Evolutionary conservation across 2,888 invertebrate genomes (phyloP).

Genomic region (Euproctis similis): DNA sequence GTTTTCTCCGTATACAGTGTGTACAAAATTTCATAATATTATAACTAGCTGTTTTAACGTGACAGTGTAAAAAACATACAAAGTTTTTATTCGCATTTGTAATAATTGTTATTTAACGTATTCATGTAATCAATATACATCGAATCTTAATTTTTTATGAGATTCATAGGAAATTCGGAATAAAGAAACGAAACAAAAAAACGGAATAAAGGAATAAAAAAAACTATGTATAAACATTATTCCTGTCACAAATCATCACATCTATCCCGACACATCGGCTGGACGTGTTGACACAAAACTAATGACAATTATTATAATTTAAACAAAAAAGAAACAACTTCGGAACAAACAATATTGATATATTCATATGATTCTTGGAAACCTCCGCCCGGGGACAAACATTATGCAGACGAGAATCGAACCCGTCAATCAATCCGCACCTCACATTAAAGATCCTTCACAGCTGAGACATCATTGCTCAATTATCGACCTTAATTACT

Average conservation of each 20-base stretch:
- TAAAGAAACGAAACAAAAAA: conserved; percentile 1
- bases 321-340: conserved; percentile 26
- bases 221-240: conserved; percentile 4
- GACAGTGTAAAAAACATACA: too few relatives aligned
- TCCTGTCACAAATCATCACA: too few relatives aligned
- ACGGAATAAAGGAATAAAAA: background rate
- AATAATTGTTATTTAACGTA: too few relatives aligned
- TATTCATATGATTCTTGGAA: conserved; percentile 55
- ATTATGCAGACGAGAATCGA: conserved; percentile 41
- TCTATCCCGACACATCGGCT: conserved; percentile 6
- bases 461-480: conserved; percentile 6
- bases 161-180: too few relatives aligned
- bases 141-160: too few relatives aligned
- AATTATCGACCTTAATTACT: conserved; percentile 19
- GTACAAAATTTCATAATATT: too few relatives aligned
- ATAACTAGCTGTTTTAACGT: too few relatives aligned
- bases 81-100: too few relatives aligned
- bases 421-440: conserved; percentile 47
- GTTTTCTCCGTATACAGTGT: too few relatives aligned
- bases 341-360: conserved; percentile 34
- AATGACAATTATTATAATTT: conserved; percentile 29
- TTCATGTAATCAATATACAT: too few relatives aligned
- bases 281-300: conserved; percentile 16
- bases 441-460: conserved; percentile 26
- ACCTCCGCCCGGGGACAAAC: conserved; percentile 31